Base-by-base conservation (phyloP, 2,113 vertebrate genomes). In the Neopipo cinnamomea region DNA sequence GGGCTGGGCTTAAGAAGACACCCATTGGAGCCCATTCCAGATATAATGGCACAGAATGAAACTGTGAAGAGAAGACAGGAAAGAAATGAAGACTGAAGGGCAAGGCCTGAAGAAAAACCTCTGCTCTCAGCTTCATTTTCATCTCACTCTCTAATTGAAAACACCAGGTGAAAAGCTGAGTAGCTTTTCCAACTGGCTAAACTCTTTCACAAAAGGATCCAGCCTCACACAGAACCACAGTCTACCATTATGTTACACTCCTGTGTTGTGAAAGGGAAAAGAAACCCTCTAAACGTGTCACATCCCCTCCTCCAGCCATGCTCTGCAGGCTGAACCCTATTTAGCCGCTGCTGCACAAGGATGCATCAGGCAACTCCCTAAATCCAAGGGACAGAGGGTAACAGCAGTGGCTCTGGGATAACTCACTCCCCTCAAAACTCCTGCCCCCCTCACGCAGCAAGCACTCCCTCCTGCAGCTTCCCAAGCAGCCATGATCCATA, bases 11-110 rank as follows among this genome's bases (percentile, higher is more conserved):
- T 37, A 98, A 93, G 94, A 99, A 99, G 92, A 99, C 97, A 2
- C 98, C 98, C 56, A 98, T 85, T 2, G 99, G 99, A 44, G 99
- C 99, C 99, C 99, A 99, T 88, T 99, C 99, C 94, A 99, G 97
- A 70, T 99, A 99, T 46, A 99, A 94, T 0, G 99, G 99, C 35
- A 98, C 92, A 5, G 98, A 98, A 88, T 96, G 98, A 28, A 98
- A 98, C 98, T 98, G 95, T 4, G 27, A 73, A 80, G 66, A 66
- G 35, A 88, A 83, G 14, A 49, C 12, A 71, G 28, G 19, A 80
- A 52, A 78, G 17, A 56, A 24, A 23, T 2, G 11, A 86, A 61
- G n/a, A 52, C 8, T 3, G 6, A 52, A 58, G 11, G 27, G 12
- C 6, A 42, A 61, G 6, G 56, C 28, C 27, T 33, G 33, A 31